Percentiles rank a stretch among this genome's conserved stretches.
Evolutionary conservation across 2,797 vertebrate genomes (phyloP).

Genomic region (Gallinago stenura): DNA sequence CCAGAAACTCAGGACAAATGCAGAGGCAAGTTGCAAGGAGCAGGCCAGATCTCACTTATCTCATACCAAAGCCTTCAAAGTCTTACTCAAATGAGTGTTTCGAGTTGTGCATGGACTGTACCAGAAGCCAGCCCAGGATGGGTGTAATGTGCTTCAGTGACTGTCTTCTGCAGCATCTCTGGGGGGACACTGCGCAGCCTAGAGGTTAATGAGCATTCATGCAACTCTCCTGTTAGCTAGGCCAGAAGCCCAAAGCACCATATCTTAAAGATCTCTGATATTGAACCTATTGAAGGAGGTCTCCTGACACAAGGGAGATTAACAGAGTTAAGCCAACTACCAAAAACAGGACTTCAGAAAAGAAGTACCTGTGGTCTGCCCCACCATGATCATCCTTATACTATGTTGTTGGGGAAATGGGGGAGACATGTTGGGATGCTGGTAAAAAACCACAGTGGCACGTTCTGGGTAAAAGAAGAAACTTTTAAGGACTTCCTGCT

Average conservation of each 20-base stretch:
- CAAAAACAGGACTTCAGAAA: background rate
- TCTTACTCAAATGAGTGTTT: background rate
- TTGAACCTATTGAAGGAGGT: background rate
- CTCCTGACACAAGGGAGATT: background rate
- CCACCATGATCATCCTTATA: background rate
- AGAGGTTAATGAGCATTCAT: background rate
- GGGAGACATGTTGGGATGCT: background rate
- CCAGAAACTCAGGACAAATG: background rate
- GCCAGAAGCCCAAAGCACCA: background rate
- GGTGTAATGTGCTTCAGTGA: background rate
- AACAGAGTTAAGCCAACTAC: background rate
- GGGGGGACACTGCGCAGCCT: background rate
- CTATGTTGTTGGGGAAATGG: background rate
- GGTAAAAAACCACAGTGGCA: background rate
- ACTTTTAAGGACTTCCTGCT: background rate
- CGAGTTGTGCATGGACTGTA: background rate
- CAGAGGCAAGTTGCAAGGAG: background rate
- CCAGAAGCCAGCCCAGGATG: background rate
- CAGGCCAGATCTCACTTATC: background rate
- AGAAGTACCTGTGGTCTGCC: background rate
- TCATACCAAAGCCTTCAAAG: background rate
- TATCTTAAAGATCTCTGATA: background rate
- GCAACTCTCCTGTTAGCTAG: background rate
- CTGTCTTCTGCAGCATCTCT: background rate
- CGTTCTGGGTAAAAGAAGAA: background rate